Evolutionary conservation across 2,888 invertebrate genomes (phyloP).

Genomic region (Hydropsyche betteni): DNA sequence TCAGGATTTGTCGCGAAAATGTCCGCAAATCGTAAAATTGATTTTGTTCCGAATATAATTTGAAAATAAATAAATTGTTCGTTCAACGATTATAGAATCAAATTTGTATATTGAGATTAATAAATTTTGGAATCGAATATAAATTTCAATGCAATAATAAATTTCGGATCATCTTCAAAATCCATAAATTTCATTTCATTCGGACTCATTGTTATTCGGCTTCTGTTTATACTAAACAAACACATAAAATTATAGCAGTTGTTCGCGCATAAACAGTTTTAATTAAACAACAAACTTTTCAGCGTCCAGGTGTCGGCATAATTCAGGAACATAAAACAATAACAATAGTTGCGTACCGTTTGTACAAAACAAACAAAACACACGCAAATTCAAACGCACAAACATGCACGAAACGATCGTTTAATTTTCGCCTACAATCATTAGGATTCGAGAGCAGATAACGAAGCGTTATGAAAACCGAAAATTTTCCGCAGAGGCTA

Average conservation of each 20-base stretch:
- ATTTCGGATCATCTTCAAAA: too few relatives aligned
- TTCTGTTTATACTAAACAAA: too few relatives aligned
- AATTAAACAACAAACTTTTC: slow-evolving; percentile 20
- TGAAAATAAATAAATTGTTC: too few relatives aligned
- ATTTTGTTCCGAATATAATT: too few relatives aligned
- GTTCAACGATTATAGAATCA: too few relatives aligned
- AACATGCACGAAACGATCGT: neutral
- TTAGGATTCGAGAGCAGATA: neutral
- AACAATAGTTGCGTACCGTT: neutral
- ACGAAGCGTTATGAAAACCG: slow-evolving; percentile 1
- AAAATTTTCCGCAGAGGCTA: neutral
- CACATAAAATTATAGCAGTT: neutral
- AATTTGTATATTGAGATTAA: too few relatives aligned
- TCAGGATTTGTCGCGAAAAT: neutral
- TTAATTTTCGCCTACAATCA: too few relatives aligned
- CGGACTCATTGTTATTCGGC: too few relatives aligned
- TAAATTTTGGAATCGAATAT: too few relatives aligned
- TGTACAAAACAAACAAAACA: neutral
- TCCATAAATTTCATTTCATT: too few relatives aligned
- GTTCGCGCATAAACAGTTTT: slow-evolving; percentile 5
- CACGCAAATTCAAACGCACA: neutral
- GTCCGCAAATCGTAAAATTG: neutral
- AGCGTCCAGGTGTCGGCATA: neutral
- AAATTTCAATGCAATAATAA: too few relatives aligned
- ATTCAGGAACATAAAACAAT: neutral